phyloP scores from a whole-genome alignment of 2,797 vertebrate genomes.

The Cirrhinus molitorella region DNA sequence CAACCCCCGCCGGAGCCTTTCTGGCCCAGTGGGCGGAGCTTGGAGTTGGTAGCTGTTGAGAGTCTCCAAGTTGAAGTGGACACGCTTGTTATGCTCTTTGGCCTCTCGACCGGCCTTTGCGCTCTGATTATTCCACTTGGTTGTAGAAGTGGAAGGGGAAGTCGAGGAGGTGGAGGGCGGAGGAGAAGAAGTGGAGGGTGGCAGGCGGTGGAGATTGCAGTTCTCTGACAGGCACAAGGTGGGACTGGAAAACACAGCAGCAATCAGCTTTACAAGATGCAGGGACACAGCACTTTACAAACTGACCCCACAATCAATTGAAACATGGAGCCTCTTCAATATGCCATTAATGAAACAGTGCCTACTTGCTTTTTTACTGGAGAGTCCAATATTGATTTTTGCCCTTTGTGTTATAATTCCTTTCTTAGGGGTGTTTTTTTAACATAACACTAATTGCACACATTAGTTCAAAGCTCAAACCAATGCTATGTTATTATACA shows the following conservation, averaged over 20 bases:
- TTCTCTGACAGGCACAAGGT: slow-evolving; percentile 83
- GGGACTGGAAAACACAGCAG: slow-evolving; percentile 65
- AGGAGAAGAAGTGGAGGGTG: slow-evolving; percentile 70
- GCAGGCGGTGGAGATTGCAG: slow-evolving; percentile 77
- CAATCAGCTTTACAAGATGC: slow-evolving; percentile 29
- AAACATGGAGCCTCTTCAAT: slow-evolving; percentile 28
- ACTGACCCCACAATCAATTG: slow-evolving; percentile 15
- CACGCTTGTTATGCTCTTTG: slow-evolving; percentile 77
- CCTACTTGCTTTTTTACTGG: slow-evolving; percentile 5
- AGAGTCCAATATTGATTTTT: slow-evolving; percentile 41
- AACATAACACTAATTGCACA: slow-evolving; percentile 9
- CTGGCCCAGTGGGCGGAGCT: slow-evolving; percentile 69
- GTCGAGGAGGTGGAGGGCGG: slow-evolving; percentile 70
- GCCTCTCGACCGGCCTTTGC: slow-evolving; percentile 72
- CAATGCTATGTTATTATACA: background rate
- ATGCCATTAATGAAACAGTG: slow-evolving; percentile 30
- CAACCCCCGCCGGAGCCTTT: slow-evolving; percentile 64
- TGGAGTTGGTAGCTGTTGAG: slow-evolving; percentile 81
- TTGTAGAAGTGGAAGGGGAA: slow-evolving; percentile 71
- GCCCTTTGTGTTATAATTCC: background rate
- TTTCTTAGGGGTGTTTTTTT: slow-evolving; percentile 6
- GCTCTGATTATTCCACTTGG: slow-evolving; percentile 59
- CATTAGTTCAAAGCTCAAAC: slow-evolving; percentile 5
- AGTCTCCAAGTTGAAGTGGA: slow-evolving; percentile 85
- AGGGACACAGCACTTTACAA: slow-evolving; percentile 16